A percentile compares a stretch with the other conserved stretches of the same genome.
These are phyloP conservation scores for Cheirogaleus medius DNA, from an alignment of 2,113 vertebrate species.

Conservation along the genomic window DNA sequence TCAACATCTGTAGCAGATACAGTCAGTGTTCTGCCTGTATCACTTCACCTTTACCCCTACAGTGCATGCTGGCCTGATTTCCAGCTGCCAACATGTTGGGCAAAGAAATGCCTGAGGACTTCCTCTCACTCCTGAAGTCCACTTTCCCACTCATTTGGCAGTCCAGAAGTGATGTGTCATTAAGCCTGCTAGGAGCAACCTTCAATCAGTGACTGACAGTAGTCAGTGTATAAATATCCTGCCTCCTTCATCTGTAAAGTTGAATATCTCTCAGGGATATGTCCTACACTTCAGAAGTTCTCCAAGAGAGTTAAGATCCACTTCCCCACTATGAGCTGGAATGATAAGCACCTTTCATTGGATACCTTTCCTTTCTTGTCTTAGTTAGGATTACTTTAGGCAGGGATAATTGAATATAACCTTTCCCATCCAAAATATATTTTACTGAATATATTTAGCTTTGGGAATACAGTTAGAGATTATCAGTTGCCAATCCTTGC, in stretches of 20 bases:
- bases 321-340: not conserved
- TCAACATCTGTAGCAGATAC: not conserved
- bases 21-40: not conserved
- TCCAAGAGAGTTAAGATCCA: not conserved
- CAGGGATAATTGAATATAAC: not conserved
- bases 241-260: not conserved
- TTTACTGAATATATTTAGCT: not conserved
- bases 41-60: too few species aligned
- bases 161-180: not conserved
- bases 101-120: not conserved
- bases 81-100: not conserved
- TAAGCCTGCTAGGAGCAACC: not conserved
- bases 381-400: not conserved
- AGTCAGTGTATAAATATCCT: not conserved
- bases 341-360: not conserved
- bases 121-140: not conserved
- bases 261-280: not conserved
- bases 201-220: not conserved
- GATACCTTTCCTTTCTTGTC: not conserved
- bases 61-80: not conserved
- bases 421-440: not conserved
- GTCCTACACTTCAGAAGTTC: not conserved
- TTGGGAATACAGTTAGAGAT: not conserved
- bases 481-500: not conserved
- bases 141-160: not conserved